A percentile compares a stretch with the other conserved stretches of the same genome.
These are phyloP conservation scores for Eunapius fragilis DNA, from an alignment of 37 sponge, comb jelly and placozoan species.

Conservation along the genomic window DNA sequence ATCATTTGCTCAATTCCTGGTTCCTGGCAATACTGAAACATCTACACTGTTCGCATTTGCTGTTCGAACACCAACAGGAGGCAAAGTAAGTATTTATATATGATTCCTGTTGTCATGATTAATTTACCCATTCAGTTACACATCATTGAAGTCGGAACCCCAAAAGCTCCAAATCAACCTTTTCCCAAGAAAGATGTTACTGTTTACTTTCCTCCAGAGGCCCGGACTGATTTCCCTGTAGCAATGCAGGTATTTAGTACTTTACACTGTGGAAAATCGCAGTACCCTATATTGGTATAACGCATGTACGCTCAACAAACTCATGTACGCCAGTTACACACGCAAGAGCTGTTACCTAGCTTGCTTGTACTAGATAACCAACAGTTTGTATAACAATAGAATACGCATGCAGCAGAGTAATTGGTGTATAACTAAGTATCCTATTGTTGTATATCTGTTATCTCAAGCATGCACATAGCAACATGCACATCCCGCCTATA, in stretches of 20 bases:
- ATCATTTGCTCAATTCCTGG: conserved; percentile 89
- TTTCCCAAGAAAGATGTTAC: conserved; percentile 96
- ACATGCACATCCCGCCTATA: too few relatives aligned
- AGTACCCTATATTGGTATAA: too few relatives aligned
- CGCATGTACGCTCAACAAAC: too few relatives aligned
- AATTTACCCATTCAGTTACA: conserved; percentile 92
- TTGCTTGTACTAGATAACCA: too few relatives aligned
- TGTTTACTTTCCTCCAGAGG: conserved; percentile 96
- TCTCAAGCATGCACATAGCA: too few relatives aligned
- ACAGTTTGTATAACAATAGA: too few relatives aligned
- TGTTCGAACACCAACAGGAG: conserved; percentile 80
- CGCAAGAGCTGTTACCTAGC: too few relatives aligned
- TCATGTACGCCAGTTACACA: too few relatives aligned
- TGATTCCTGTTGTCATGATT: not conserved
- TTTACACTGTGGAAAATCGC: too few relatives aligned
- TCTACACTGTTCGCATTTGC: conserved; percentile 96
- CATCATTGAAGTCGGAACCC: conserved; percentile 92
- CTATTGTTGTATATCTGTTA: too few relatives aligned
- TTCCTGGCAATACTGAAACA: conserved; percentile 83
- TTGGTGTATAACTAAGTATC: too few relatives aligned
- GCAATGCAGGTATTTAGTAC: conserved; percentile 94
- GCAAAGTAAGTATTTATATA: conserved; percentile 66
- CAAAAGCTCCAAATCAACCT: conserved; percentile 91
- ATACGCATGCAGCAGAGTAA: too few relatives aligned
- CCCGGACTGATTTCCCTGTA: conserved; percentile 97